phyloP scores from a whole-genome alignment of 1,140 invertebrate species.

The Pararge aegeria region DNA sequence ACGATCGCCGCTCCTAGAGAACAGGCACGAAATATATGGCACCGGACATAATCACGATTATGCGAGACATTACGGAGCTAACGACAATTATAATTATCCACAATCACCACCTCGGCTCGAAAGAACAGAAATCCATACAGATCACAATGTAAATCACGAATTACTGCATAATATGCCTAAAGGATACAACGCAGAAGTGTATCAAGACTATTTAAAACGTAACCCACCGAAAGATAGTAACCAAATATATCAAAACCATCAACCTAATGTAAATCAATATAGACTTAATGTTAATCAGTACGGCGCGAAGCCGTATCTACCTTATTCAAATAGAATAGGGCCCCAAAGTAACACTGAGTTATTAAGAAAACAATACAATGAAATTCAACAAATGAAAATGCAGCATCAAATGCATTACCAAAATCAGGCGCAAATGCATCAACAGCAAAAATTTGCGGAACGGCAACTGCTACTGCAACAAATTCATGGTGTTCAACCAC shows the following conservation, averaged over 20 bases:
- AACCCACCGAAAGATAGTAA: constrained; percentile 78
- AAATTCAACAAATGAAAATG: constrained; percentile 82
- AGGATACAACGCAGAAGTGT: constrained; percentile 76
- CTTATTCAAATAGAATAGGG: constrained; percentile 75
- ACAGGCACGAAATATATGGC: constrained; percentile 76
- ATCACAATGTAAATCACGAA: constrained; percentile 71
- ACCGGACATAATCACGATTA: constrained; percentile 71
- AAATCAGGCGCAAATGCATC: constrained; percentile 81
- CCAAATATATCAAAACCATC: constrained; percentile 80
- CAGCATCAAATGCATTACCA: constrained; percentile 82
- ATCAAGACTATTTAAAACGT: constrained; percentile 77
- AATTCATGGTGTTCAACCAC: constrained; percentile 75
- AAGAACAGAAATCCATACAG: constrained; percentile 58
- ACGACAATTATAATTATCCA: constrained; percentile 72
- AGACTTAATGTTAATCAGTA: constrained; percentile 70
- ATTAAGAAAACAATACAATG: constrained; percentile 80
- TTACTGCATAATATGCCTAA: constrained; percentile 69
- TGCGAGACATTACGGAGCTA: constrained; percentile 67
- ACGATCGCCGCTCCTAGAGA: constrained; percentile 75
- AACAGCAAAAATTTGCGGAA: constrained; percentile 82
- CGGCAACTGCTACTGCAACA: constrained; percentile 78
- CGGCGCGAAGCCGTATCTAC: constrained; percentile 70
- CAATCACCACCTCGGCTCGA: constrained; percentile 60
- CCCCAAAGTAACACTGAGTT: constrained; percentile 79
- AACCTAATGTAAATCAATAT: constrained; percentile 54